Percentiles rank a stretch among this genome's conserved stretches.
Evolutionary conservation across 1,140 invertebrate genomes (phyloP).

Genomic region (Drosophila pallidifrons): DNA sequence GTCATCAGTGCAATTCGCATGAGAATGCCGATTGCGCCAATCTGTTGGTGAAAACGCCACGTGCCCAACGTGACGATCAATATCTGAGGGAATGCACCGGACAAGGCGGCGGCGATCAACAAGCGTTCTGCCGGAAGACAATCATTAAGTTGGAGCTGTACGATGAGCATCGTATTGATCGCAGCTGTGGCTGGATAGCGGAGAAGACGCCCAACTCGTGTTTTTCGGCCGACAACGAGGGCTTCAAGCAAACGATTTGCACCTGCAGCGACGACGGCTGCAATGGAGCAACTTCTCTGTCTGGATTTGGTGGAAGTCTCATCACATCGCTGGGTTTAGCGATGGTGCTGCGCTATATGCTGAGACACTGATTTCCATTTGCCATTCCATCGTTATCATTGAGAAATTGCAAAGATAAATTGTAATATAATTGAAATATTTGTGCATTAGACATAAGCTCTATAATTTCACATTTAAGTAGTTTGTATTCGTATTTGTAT

Average conservation of each 20-base stretch:
- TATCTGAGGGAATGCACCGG: constrained; percentile 65
- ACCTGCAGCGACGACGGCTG: constrained; percentile 86
- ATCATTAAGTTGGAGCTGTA: constrained; percentile 83
- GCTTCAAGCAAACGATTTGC: constrained; percentile 86
- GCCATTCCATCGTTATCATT: not conserved
- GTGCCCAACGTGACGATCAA: constrained; percentile 64
- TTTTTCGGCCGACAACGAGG: constrained; percentile 86
- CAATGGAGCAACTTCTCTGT: constrained; percentile 76
- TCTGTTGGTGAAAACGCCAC: constrained; percentile 67
- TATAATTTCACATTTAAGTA: not conserved
- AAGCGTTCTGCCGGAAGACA: constrained; percentile 76
- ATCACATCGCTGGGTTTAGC: constrained; percentile 43
- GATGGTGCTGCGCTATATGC: constrained; percentile 7
- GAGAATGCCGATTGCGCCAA: constrained; percentile 89
- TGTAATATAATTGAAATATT: too few relatives aligned
- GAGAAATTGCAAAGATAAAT: too few relatives aligned
- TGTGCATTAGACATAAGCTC: constrained; percentile 4
- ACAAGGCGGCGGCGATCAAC: constrained; percentile 12
- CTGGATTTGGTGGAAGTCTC: not conserved
- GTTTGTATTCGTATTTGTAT: constrained; percentile 6
- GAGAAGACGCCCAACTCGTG: constrained; percentile 83
- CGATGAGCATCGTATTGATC: constrained; percentile 85
- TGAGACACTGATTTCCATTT: constrained; percentile 42
- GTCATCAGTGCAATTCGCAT: constrained; percentile 93
- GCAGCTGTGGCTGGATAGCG: constrained; percentile 86